Base-by-base conservation (phyloP, 2,888 invertebrate genomes). In the Catocala fraxini region DNA sequence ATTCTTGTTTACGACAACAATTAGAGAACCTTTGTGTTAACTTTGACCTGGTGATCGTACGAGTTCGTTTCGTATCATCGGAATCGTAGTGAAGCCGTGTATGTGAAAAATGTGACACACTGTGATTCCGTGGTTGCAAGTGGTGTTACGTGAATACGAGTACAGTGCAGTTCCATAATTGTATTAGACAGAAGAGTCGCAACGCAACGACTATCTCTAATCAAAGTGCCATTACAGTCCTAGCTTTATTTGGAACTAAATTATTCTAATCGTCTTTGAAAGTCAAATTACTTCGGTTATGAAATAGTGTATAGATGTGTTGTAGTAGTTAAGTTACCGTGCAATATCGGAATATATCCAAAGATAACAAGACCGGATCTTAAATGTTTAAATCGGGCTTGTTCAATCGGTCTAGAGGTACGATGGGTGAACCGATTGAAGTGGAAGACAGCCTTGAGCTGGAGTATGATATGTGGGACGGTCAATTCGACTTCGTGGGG, bases 381-480 rank as follows among this genome's bases (percentile, higher is more conserved):
- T 92, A 89, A 88, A 94, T 92, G 89, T 93, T 94, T 87, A 94
- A 94, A 84, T 88, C 92, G 82, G 89, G 91, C 46, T 76, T 94
- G 59, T 94, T 93, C 75, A 89, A 86, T 79, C 93, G 92, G 75
- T 89, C 93, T 67, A 86, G 86, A 79, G 89, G 87, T 80, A 79
- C 88, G 75, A 93, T 94, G 93, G 90, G 89, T 82, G 94, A 94
- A 70, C 83, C 89, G 46, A 83, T 92, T 61, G 95, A 94, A 57
- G 90, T 90, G 68, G 95, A 91, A 82, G 95, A 95, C 76, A 95
- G 95, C 83, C 89, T 96, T 80, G 97, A 97, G 83, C 94, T 97
- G 89, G 97, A 97, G 89, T 97, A 97, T 89, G 97, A 98, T 85
- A 96, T 97, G 96, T 98, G 97, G 97, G 97, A 97, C 87, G 97